Conservation (phyloP, 2,888 invertebrate species). For the Tupiocoris notatus region DNA sequence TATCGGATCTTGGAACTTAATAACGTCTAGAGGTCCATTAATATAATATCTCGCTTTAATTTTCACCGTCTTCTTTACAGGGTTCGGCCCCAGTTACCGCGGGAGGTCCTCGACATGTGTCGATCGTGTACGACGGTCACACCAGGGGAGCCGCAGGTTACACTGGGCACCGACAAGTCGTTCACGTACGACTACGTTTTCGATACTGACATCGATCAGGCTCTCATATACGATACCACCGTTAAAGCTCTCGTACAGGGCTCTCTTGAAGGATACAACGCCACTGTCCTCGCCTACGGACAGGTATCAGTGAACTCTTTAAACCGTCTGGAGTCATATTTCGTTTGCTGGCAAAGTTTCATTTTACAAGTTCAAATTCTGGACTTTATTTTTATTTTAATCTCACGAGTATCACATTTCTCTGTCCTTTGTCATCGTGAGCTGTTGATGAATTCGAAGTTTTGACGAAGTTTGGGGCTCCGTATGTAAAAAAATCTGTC, state of each 20-base stretch:
- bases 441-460: no score
- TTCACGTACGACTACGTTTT: constrained; percentile 97
- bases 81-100: constrained; percentile 89
- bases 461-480: no score
- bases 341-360: neutral
- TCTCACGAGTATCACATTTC: neutral
- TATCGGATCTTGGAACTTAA: no score
- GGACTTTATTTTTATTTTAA: neutral
- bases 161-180: constrained; percentile 87
- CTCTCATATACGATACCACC: constrained; percentile 75
- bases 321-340: no score
- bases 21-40: no score
- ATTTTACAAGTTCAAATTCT: neutral
- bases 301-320: constrained; percentile 61
- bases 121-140: constrained; percentile 87
- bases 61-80: constrained; percentile 64
- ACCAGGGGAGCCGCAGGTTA: constrained; percentile 86
- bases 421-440: no score
- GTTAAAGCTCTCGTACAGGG: constrained; percentile 86
- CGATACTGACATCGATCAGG: constrained; percentile 74
- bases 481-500: no score
- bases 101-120: constrained; percentile 93
- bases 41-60: no score
- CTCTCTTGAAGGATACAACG: constrained; percentile 94
- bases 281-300: constrained; percentile 95